A percentile compares a stretch with the other conserved stretches of the same genome.
These are phyloP conservation scores for Spea bombifrons DNA, from an alignment of 2,113 vertebrate genomes.

Conservation along the genomic window DNA sequence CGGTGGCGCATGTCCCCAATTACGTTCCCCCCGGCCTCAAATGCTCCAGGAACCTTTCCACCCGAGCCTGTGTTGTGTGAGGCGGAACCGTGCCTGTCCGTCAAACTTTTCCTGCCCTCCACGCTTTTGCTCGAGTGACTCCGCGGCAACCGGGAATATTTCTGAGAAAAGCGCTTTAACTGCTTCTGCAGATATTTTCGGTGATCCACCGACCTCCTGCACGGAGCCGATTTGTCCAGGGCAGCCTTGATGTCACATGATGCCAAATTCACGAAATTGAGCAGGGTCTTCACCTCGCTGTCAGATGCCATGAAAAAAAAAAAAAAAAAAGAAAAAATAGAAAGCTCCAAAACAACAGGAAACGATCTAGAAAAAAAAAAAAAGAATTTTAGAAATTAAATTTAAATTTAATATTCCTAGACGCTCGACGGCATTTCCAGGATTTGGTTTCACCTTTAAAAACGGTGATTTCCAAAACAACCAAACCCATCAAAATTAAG, in stretches of 20 bases:
- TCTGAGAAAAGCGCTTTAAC: slow-evolving; percentile 94
- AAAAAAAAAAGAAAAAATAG: neutral
- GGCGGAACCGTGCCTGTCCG: slow-evolving; percentile 54
- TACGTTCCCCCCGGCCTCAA: slow-evolving; percentile 52
- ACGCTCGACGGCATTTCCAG: too few relatives aligned
- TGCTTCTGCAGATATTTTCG: slow-evolving; percentile 97
- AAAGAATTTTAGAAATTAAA: neutral
- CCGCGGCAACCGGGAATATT: slow-evolving; percentile 81
- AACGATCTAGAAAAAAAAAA: neutral
- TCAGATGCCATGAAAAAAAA: slow-evolving; percentile 81
- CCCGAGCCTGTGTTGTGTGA: slow-evolving; percentile 18
- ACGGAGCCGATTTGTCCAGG: slow-evolving; percentile 93
- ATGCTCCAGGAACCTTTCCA: slow-evolving; percentile 54
- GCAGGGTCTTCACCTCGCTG: slow-evolving; percentile 93
- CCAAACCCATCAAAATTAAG: neutral
- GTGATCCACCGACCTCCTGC: slow-evolving; percentile 94
- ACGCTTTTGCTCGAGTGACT: slow-evolving; percentile 69
- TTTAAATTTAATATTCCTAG: too few relatives aligned
- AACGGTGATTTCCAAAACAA: neutral
- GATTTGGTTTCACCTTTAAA: too few relatives aligned
- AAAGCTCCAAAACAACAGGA: neutral
- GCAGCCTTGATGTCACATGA: slow-evolving; percentile 98
- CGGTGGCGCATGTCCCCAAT: slow-evolving; percentile 46
- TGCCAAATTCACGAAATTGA: slow-evolving; percentile 96
- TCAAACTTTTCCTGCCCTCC: slow-evolving; percentile 61